These are phyloP conservation scores for Zosterops lateralis DNA, from an alignment of 2,113 vertebrate species.

Conservation along the genomic window DNA sequence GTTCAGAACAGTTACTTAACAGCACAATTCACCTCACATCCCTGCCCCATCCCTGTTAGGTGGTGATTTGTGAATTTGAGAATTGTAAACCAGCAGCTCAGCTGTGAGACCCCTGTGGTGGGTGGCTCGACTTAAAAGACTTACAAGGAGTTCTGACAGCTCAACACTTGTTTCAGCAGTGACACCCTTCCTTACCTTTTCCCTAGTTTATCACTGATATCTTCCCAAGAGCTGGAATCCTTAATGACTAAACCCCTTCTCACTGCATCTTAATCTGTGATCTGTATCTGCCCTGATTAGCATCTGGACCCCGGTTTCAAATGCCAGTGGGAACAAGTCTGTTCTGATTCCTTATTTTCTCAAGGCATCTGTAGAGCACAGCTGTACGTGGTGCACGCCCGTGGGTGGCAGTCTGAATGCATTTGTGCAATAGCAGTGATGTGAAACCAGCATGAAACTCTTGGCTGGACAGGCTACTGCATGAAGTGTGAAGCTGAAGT, in stretches of 20 bases:
- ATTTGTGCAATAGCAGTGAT: not conserved
- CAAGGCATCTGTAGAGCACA: not conserved
- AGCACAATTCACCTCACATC: not conserved
- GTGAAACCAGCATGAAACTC: not conserved
- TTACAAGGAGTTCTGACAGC: not conserved
- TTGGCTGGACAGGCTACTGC: not conserved
- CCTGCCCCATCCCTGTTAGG: not conserved
- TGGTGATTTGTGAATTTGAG: not conserved
- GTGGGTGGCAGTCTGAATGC: not conserved
- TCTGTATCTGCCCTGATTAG: not conserved
- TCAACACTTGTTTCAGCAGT: not conserved
- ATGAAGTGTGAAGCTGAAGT: not conserved
- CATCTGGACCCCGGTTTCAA: not conserved
- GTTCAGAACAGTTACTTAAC: slow-evolving; percentile 8
- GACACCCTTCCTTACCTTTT: not conserved
- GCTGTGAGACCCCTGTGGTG: not conserved
- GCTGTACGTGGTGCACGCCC: rapidly evolving
- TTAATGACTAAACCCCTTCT: not conserved
- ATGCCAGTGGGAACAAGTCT: not conserved
- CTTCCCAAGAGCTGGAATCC: not conserved
- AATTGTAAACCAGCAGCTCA: not conserved
- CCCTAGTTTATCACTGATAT: not conserved
- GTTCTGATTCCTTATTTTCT: not conserved
- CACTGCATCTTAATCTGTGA: not conserved
- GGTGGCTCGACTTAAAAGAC: not conserved